Evolutionary conservation across 2,888 invertebrate genomes (phyloP), one percentile per base, ranked within the genome.

Genomic region (Dioctria rufipes): DNA sequence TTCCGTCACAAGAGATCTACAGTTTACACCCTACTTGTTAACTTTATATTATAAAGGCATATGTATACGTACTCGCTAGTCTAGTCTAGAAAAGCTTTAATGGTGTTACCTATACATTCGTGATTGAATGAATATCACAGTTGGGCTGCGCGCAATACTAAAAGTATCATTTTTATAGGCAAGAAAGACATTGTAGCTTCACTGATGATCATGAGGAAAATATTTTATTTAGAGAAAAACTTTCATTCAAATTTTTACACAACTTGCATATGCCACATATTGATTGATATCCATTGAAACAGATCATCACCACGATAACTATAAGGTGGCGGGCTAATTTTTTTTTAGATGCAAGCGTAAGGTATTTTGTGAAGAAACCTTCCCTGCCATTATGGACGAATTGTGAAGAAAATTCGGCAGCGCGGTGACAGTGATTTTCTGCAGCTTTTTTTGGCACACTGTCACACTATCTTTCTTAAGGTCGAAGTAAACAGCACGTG

Each of bases 111-210:
- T 25, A 25, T 25, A 25, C 25, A 25, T 3, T 49, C 51, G 42
- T 46, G 11, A 69, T 37, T 40, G 39, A n/a, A 5, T 5, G n/a
- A 37, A 49, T 66, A 66, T 66, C 43, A 25, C 67, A 67, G 46
- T 67, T 25, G 25, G 25, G 25, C 25, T 13, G 69, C 69, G 37
- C 69, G 25, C 25, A 25, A 25, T 25, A 25, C 25, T 25, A 69
- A 51, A 69, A 69, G 69, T 69, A 51, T 54, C 49, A 69, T 51
- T 69, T 25, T 25, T 25, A 25, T 25, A 69, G 51, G n/a, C 69
- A 43, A 43, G 37, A 25, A 25, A 65, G 54, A 39, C 69, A 69
- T 51, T 49, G 69, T 8, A n/a, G 69, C 51, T 69, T 69, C 51
- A 1, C 25, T 25, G 25, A 25, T 69, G 51, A 37, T 69, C 69